phyloP scores from a whole-genome alignment of 2,113 vertebrate genomes.

The Brachyistius frenatus region DNA sequence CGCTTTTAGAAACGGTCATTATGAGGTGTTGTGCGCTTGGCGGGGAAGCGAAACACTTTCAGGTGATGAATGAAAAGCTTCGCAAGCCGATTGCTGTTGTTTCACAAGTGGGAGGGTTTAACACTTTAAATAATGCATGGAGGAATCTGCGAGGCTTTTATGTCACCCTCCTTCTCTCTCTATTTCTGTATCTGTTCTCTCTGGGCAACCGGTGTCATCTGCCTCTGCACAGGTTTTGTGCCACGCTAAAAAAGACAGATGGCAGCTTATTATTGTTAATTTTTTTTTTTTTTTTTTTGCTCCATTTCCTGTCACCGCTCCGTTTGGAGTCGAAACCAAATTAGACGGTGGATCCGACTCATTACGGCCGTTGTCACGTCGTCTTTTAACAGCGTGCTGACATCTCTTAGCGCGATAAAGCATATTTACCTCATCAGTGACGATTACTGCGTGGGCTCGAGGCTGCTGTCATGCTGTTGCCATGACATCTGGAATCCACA shows the following conservation, averaged over 20 bases:
- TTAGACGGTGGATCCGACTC: not conserved
- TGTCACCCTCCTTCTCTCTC: conserved; percentile 10
- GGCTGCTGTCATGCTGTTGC: conserved; percentile 67
- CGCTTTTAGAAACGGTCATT: not conserved
- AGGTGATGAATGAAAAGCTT: conserved; percentile 17
- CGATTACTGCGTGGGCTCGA: conserved; percentile 44
- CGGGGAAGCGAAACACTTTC: conserved; percentile 8
- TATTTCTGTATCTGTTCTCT: conserved; percentile 27
- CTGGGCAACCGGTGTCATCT: conserved; percentile 17
- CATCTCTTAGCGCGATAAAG: not conserved
- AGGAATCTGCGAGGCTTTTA: conserved; percentile 31
- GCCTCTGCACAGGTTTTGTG: conserved; percentile 18
- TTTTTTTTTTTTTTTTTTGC: not conserved
- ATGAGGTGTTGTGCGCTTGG: not conserved
- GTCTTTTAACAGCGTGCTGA: conserved; percentile 26
- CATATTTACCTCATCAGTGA: conserved; percentile 59
- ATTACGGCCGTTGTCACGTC: not conserved
- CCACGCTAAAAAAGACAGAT: conserved; percentile 1
- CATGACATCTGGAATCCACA: conserved; percentile 72
- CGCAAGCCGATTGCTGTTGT: conserved; percentile 25
- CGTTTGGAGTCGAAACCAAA: not conserved
- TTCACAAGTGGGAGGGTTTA: conserved; percentile 39
- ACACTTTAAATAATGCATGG: conserved; percentile 41
- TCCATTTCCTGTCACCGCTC: conserved; percentile 32
- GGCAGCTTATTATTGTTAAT: conserved; percentile 1